Evolutionary conservation across 2,797 vertebrate species (phyloP).

Genomic region (Notamacropus eugenii): DNA sequence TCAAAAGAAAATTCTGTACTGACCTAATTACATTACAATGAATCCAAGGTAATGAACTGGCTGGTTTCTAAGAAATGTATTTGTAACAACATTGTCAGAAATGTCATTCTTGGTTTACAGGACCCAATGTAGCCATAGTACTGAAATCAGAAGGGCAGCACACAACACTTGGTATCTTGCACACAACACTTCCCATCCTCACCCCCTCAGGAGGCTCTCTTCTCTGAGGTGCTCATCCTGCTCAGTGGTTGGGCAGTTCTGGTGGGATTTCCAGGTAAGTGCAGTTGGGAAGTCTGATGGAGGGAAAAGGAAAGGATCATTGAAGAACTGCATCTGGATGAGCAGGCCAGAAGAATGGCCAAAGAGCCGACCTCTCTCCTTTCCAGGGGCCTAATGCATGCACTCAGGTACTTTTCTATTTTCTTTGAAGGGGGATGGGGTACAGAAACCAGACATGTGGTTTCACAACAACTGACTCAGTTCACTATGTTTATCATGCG

Average conservation of each 20-base stretch:
- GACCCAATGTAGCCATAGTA: not conserved
- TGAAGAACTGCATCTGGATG: not conserved
- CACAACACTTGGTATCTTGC: not conserved
- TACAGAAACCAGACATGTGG: not conserved
- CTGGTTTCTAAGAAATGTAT: not conserved
- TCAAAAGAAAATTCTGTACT: not conserved
- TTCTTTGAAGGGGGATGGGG: not conserved
- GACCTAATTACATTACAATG: not conserved
- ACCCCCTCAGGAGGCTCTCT: not conserved
- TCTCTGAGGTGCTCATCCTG: not conserved
- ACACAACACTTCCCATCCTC: not conserved
- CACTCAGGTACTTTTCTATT: not conserved
- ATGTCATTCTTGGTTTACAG: not conserved
- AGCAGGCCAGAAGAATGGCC: not conserved
- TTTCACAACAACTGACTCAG: not conserved
- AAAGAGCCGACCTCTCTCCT: not conserved
- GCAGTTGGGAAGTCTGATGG: not conserved
- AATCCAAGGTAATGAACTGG: not conserved
- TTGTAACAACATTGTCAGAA: not conserved
- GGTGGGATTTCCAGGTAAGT: not conserved
- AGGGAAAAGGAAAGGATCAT: not conserved
- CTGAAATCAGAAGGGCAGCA: not conserved
- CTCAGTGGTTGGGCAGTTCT: not conserved
- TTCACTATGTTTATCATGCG: not conserved
- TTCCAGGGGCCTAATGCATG: not conserved